A percentile compares a stretch with the other conserved stretches of the same genome.
These are phyloP conservation scores for Synergus umbraculus DNA, from an alignment of 2,888 invertebrate genomes.

Conservation along the genomic window DNA sequence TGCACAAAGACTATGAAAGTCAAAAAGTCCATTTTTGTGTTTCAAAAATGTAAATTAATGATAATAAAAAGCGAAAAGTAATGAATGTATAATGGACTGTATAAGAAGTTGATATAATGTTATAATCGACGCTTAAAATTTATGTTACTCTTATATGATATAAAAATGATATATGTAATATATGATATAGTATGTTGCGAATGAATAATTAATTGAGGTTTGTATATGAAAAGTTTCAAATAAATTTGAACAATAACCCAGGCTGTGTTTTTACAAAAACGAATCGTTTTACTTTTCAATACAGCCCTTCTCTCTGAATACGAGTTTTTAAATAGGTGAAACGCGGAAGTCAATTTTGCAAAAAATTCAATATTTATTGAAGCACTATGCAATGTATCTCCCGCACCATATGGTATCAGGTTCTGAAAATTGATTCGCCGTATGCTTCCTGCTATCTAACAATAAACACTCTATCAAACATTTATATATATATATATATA, in stretches of 20 bases:
- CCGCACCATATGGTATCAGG: no score
- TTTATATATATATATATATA: no score
- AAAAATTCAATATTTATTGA: no score
- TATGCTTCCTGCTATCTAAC: no score
- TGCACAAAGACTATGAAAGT: neutral
- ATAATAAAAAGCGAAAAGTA: neutral
- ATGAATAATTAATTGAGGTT: slow-evolving; percentile 16
- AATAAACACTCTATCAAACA: no score
- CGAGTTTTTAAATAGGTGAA: neutral
- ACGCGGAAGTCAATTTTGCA: no score
- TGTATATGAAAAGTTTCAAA: slow-evolving; percentile 39
- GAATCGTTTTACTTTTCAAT: neutral
- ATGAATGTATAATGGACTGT: neutral
- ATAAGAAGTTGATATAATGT: slow-evolving; percentile 22
- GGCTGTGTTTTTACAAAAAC: slow-evolving; percentile 11
- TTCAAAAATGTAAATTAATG: slow-evolving; percentile 20
- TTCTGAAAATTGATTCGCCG: no score
- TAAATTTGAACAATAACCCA: slow-evolving; percentile 15
- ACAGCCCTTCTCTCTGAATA: neutral
- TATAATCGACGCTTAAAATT: slow-evolving; percentile 25
- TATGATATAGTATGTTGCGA: slow-evolving; percentile 6
- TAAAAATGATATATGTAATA: neutral
- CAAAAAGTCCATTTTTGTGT: slow-evolving; percentile 3
- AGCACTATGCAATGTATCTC: no score
- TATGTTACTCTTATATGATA: neutral